Base-by-base conservation (phyloP, 2,888 invertebrate species). In the Oegoconia quadripuncta region DNA sequence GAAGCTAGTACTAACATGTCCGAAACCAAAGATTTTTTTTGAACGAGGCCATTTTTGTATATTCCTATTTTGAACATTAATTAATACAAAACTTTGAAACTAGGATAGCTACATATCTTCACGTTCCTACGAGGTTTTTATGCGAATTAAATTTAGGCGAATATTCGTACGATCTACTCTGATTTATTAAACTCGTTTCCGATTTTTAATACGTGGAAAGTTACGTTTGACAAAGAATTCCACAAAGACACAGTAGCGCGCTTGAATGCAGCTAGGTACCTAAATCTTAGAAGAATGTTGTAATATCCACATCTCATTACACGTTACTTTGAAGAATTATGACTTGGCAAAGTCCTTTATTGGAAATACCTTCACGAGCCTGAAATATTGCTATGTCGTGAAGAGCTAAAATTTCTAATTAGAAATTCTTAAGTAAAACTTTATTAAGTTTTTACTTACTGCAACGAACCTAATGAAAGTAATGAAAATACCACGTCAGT, bases 341-440 rank as follows among this genome's bases (percentile, higher is more conserved):
- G 86, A 86, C 81, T 87, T 83, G 84, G 86, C 86, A 80, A 83
- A 86, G 86, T 80, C 86, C 86, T 82, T 87, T 87, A 87, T 87
- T 87, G 87, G 84, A 87, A 87, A 87, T 87, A 87, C 86, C 84
- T 86, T 73, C 83, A 82, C 86, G 78, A 63, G 74, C 76, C 77
- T 86, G 83, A 87, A 87, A 86, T 87, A 87, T 87, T 81, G 83
- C 87, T 79, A 81, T 83, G 83, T 80, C 86, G 78, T 84, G 83
- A 83, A 84, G 77, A 83, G 84, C 79, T 86, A 78, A 84, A 80
- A 79, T 86, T 81, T 83, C 82, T 86, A 87, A 86, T 86, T 86
- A 86, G 75, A 87, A 84, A 87, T 86, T 86, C 86, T 83, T 84
- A 60, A 76, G 76, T 76, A 64, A 79, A 82, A 83, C 73, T 83